Percentiles rank a stretch among this genome's conserved stretches.
Evolutionary conservation across 2,797 vertebrate genomes (phyloP).

Genomic region (Gobionotothen gibberifrons): DNA sequence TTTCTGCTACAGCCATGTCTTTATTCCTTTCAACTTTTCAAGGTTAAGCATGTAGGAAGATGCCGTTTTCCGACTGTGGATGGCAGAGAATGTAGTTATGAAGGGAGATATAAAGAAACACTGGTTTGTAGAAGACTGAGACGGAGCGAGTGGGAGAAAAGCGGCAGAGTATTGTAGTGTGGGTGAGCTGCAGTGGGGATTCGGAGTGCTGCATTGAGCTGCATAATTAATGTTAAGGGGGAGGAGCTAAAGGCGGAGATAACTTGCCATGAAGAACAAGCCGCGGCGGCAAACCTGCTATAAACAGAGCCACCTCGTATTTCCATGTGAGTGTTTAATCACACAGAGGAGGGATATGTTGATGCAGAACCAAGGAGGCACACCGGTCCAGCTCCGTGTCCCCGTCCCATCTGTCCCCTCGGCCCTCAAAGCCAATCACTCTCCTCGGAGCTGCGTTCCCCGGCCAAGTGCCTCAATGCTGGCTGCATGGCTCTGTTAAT

Average conservation of each 20-base stretch:
- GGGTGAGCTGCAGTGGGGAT: constrained; percentile 80
- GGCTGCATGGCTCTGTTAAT: constrained; percentile 70
- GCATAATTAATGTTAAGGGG: constrained; percentile 87
- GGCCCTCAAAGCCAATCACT: constrained; percentile 71
- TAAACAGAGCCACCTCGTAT: constrained; percentile 33
- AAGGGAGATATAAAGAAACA: constrained; percentile 16
- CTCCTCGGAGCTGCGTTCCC: constrained; percentile 43
- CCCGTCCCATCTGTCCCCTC: constrained; percentile 76
- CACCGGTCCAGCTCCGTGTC: constrained; percentile 51
- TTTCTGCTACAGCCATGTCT: neutral
- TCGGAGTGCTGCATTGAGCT: constrained; percentile 88
- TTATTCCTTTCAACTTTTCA: constrained; percentile 11
- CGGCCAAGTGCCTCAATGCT: constrained; percentile 69
- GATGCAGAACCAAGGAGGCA: constrained; percentile 52
- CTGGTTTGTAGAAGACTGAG: constrained; percentile 45
- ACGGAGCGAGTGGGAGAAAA: constrained; percentile 52
- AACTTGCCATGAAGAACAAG: constrained; percentile 59
- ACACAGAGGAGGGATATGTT: constrained; percentile 37
- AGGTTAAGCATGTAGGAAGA: constrained; percentile 22
- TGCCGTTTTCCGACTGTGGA: constrained; percentile 12
- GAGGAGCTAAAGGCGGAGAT: constrained; percentile 77
- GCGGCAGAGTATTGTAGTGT: constrained; percentile 67
- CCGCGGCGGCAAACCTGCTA: constrained; percentile 41
- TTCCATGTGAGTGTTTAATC: constrained; percentile 8
- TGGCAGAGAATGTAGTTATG: constrained; percentile 21